A percentile compares a stretch with the other conserved stretches of the same genome.
Evolutionary conservation across 2,888 invertebrate genomes (phyloP).

Genomic region (Rotaria socialis): DNA sequence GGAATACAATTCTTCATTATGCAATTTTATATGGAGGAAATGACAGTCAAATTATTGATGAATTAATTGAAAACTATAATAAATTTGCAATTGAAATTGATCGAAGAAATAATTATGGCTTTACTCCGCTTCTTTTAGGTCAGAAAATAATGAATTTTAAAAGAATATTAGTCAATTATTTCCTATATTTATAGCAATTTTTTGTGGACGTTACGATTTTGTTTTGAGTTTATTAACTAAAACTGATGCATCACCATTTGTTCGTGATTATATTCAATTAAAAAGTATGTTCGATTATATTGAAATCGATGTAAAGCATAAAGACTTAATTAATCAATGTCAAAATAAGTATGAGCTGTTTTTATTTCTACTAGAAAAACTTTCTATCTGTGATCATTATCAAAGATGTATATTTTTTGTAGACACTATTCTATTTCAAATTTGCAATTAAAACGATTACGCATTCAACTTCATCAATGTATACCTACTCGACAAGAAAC

Average conservation of each 20-base stretch:
- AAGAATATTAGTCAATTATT: neutral
- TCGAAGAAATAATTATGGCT: neutral
- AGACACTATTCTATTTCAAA: neutral
- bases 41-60: neutral
- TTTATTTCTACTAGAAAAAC: neutral
- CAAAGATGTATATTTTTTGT: neutral
- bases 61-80: neutral
- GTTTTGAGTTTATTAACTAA: neutral
- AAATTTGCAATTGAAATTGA: neutral
- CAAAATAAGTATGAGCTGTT: neutral
- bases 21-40: neutral
- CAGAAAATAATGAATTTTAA: neutral
- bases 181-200: neutral
- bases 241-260: constrained; percentile 18
- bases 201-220: constrained; percentile 6
- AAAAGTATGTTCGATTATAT: neutral
- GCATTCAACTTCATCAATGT: neutral
- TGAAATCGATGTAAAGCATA: neutral
- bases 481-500: neutral
- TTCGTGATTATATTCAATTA: neutral
- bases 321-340: neutral
- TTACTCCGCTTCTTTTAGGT: neutral
- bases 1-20: constrained; percentile 16
- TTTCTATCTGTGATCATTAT: neutral
- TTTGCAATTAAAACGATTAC: neutral